These are phyloP conservation scores for Pluvialis apricaria DNA, from an alignment of 2,113 vertebrate genomes.

Conservation along the genomic window DNA sequence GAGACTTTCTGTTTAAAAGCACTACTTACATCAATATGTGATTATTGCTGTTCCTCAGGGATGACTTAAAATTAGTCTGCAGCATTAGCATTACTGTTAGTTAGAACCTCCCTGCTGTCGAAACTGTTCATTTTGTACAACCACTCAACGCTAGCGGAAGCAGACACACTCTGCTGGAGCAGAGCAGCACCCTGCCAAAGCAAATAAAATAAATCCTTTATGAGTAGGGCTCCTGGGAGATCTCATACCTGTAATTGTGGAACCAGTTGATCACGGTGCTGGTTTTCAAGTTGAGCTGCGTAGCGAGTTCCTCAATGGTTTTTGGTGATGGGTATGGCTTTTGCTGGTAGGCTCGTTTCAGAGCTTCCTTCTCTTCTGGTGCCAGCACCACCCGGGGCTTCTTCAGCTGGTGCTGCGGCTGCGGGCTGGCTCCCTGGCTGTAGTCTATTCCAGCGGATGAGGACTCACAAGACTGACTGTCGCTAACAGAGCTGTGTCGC, in stretches of 20 bases:
- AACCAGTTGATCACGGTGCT: conserved; percentile 88
- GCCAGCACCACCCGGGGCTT: conserved; percentile 93
- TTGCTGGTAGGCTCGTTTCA: conserved; percentile 94
- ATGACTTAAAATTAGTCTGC: conserved; percentile 16
- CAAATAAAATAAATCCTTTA: neutral
- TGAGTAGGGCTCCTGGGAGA: neutral
- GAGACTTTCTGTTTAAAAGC: neutral
- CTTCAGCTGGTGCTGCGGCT: conserved; percentile 90
- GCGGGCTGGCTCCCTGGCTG: conserved; percentile 88
- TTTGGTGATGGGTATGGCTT: conserved; percentile 96
- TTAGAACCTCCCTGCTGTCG: neutral
- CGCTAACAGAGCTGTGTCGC: conserved; percentile 91
- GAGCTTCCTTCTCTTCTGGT: conserved; percentile 93
- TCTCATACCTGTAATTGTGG: conserved; percentile 80
- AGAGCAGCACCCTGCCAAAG: neutral
- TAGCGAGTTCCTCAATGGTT: conserved; percentile 98
- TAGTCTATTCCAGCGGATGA: conserved; percentile 80
- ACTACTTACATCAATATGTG: neutral
- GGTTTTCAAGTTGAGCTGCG: conserved; percentile 97
- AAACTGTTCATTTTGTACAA: neutral
- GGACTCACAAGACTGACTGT: conserved; percentile 85
- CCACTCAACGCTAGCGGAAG: fast-evolving
- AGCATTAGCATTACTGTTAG: neutral
- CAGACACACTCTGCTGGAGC: neutral
- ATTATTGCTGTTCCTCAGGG: neutral